Conservation (phyloP, 2,797 vertebrate species). For the Tokudaia muenninki region DNA sequence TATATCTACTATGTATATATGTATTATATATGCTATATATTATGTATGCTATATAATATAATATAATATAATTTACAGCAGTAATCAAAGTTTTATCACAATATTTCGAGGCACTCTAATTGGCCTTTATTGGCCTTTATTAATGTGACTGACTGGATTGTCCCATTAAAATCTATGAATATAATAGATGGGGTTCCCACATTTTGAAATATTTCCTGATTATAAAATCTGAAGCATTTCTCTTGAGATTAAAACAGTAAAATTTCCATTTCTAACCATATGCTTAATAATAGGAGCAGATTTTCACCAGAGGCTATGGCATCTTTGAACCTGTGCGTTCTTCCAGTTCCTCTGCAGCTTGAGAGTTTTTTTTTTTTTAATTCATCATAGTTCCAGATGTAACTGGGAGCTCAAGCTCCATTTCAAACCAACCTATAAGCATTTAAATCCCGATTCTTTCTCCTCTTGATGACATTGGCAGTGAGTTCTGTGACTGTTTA, state of each 20-base stretch:
- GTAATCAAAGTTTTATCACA: not conserved
- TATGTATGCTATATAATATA: not conserved
- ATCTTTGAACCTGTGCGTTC: not conserved
- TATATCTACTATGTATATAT: no score
- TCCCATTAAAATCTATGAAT: conserved; percentile 49
- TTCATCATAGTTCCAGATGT: not conserved
- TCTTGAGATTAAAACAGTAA: not conserved
- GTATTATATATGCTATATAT: not conserved
- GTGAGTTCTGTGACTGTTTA: not conserved
- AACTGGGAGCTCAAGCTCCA: not conserved
- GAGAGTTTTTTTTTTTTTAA: not conserved
- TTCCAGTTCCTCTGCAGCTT: not conserved
- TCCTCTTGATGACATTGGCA: not conserved
- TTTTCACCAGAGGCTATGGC: not conserved
- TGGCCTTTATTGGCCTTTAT: conserved; percentile 63
- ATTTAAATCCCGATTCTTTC: not conserved
- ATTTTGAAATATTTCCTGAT: conserved; percentile 15
- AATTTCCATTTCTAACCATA: not conserved
- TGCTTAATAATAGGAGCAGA: not conserved
- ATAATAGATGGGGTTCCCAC: not conserved
- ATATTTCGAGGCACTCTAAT: not conserved
- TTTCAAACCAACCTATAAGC: conserved; percentile 21
- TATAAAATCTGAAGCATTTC: not conserved
- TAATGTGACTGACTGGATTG: conserved; percentile 37
- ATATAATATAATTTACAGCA: not conserved